phyloP scores from a whole-genome alignment of 2,113 vertebrate genomes.

The Rhinoptilus africanus region DNA sequence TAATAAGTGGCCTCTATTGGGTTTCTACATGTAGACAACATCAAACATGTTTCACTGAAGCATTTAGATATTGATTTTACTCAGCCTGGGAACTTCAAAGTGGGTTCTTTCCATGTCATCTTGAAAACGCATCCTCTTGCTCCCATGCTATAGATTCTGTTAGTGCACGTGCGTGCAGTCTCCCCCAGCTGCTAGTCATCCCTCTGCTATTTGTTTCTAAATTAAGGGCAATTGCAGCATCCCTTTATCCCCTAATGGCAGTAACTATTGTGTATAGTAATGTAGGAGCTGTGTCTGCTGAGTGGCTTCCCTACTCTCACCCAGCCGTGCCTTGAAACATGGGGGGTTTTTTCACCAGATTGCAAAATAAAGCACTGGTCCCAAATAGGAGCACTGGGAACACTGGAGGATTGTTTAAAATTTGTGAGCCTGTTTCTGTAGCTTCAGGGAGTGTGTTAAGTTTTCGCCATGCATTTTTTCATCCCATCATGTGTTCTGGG shows the following conservation, averaged over 20 bases:
- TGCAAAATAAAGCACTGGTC: not conserved
- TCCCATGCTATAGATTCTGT: not conserved
- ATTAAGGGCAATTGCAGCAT: not conserved
- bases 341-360: not conserved
- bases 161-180: not conserved
- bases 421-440: not conserved
- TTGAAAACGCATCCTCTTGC: not conserved
- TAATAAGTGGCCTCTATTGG: conserved; percentile 31
- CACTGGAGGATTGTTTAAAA: not conserved
- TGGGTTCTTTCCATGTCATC: not conserved
- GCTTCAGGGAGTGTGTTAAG: not conserved
- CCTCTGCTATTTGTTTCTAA: conserved; percentile 20
- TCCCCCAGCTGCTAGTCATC: not conserved
- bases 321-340: not conserved
- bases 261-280: not conserved
- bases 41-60: conserved; percentile 49
- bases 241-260: not conserved
- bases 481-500: not conserved
- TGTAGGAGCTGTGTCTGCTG: not conserved
- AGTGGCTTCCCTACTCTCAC: not conserved
- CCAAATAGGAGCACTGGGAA: not conserved
- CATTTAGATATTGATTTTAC: conserved; percentile 51
- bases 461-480: not conserved
- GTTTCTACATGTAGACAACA: conserved; percentile 55
- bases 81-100: conserved; percentile 39